Percentiles rank a stretch among this genome's conserved stretches.
Conservation (phyloP, 2,888 invertebrate species). For the Oscheius sp. region DNA sequence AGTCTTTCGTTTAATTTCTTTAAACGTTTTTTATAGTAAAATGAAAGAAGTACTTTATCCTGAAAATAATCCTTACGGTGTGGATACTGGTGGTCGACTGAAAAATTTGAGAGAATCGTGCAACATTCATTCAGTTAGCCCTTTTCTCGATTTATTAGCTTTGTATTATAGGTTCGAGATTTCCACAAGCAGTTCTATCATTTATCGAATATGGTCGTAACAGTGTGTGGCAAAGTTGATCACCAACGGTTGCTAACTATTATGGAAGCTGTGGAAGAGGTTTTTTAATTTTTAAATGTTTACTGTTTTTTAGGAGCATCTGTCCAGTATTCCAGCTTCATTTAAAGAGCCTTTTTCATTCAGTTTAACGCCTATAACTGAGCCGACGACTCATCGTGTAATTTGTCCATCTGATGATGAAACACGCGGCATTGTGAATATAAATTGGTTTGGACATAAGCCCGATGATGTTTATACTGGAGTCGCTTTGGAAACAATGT, state of each 20-base stretch:
- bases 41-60: constrained; percentile 76
- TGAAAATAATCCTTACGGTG: constrained; percentile 83
- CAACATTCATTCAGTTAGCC: constrained; percentile 79
- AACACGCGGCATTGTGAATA: constrained; percentile 57
- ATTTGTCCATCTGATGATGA: constrained; percentile 65
- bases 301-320: constrained; percentile 74
- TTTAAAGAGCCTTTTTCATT: constrained; percentile 61
- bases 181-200: constrained; percentile 88
- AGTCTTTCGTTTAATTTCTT: neutral
- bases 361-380: constrained; percentile 33
- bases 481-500: constrained; percentile 53
- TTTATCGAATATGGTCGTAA: constrained; percentile 85
- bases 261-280: constrained; percentile 80
- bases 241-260: constrained; percentile 80
- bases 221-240: constrained; percentile 82
- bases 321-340: constrained; percentile 42
- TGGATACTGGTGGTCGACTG: constrained; percentile 85
- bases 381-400: constrained; percentile 44
- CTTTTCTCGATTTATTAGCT: neutral
- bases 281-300: neutral
- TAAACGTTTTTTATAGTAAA: constrained; percentile 32
- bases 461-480: constrained; percentile 39
- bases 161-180: constrained; percentile 74
- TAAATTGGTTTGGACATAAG: constrained; percentile 67
- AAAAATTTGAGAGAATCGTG: constrained; percentile 84